phyloP scores from a whole-genome alignment of 2,113 vertebrate genomes.

The Butorides virescens region DNA sequence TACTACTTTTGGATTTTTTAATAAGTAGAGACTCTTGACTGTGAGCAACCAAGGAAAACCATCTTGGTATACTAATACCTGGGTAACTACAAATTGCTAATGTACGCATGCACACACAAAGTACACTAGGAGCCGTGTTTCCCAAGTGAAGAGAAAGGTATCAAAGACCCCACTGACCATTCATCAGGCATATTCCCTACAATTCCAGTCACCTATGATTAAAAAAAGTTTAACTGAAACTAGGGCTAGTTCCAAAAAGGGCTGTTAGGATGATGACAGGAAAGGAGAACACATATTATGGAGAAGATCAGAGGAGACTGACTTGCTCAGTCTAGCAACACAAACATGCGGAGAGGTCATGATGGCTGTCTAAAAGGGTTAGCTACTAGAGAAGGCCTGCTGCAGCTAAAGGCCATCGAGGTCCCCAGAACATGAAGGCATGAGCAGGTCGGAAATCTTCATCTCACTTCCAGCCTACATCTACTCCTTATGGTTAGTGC shows the following conservation, averaged over 20 bases:
- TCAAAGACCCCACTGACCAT: background rate
- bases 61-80: background rate
- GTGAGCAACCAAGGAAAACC: background rate
- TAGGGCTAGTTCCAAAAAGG: background rate
- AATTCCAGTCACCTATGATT: conserved; percentile 4
- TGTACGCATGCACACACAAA: background rate
- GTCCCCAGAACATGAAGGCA: background rate
- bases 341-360: background rate
- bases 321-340: background rate
- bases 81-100: background rate
- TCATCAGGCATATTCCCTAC: background rate
- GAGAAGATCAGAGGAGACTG: background rate
- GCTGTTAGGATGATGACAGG: conserved; percentile 40
- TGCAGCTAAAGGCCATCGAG: background rate
- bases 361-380: background rate
- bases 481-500: conserved; percentile 40
- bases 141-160: background rate
- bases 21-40: background rate
- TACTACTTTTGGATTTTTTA: background rate
- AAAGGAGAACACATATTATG: background rate
- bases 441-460: background rate
- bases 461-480: background rate
- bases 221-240: conserved; percentile 31
- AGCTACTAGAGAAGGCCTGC: background rate
- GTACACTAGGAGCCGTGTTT: background rate